These are phyloP conservation scores for Hippocampus kuda DNA, from an alignment of 2,797 vertebrate species.

Conservation along the genomic window DNA sequence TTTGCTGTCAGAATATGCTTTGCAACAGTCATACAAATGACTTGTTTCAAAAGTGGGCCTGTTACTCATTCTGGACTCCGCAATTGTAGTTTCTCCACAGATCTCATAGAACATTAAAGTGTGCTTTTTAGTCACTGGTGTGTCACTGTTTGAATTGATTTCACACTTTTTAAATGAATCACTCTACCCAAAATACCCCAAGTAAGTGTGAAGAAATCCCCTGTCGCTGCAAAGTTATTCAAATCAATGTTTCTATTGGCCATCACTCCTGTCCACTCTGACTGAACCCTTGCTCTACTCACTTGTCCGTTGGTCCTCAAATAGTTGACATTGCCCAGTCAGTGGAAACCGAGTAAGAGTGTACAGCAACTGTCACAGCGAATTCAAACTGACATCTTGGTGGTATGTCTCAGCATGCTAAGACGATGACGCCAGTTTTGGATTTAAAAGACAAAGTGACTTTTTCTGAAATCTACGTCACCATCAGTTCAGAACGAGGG, in stretches of 20 bases:
- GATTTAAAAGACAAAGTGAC: slow-evolving; percentile 56
- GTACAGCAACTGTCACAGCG: slow-evolving; percentile 42
- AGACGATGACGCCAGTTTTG: slow-evolving; percentile 55
- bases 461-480: slow-evolving; percentile 51
- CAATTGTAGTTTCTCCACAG: slow-evolving; percentile 16
- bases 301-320: slow-evolving; percentile 19
- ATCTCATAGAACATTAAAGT: not conserved
- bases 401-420: slow-evolving; percentile 49
- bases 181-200: not conserved
- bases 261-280: not conserved
- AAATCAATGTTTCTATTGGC: not conserved
- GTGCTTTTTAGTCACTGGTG: not conserved
- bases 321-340: slow-evolving; percentile 32
- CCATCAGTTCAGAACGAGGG: slow-evolving; percentile 39
- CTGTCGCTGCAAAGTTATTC: not conserved
- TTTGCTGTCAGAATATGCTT: too few species aligned
- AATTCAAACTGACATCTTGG: slow-evolving; percentile 47
- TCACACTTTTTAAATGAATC: not conserved
- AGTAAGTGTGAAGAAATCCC: not conserved
- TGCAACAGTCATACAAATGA: too few species aligned
- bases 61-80: slow-evolving; percentile 27
- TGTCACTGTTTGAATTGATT: not conserved
- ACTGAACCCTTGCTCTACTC: not conserved
- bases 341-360: slow-evolving; percentile 28
- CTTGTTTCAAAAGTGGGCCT: slow-evolving; percentile 35